Percentiles rank a stretch among this genome's conserved stretches.
Evolutionary conservation across 2,797 vertebrate genomes (phyloP).

Genomic region (Acanthiza pusilla): DNA sequence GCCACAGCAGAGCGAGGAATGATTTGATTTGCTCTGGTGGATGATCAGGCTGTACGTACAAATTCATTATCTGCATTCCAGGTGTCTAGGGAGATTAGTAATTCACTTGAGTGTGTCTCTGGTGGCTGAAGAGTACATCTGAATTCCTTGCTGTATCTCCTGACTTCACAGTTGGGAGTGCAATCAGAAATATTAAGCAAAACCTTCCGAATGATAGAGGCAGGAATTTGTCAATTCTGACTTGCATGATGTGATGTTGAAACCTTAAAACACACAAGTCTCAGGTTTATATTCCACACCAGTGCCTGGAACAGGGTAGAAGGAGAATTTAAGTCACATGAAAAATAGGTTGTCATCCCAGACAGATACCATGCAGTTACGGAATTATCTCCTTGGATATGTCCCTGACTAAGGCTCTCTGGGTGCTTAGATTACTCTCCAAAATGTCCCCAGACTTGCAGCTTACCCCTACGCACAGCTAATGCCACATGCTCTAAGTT

Average conservation of each 20-base stretch:
- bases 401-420: neutral
- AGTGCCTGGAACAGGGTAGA: neutral
- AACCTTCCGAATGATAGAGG: neutral
- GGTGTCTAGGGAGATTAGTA: neutral
- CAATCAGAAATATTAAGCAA: neutral
- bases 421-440: neutral
- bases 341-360: neutral
- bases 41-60: neutral
- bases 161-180: neutral
- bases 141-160: neutral
- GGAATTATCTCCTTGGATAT: neutral
- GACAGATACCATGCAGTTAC: neutral
- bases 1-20: neutral
- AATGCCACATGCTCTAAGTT: fast-evolving
- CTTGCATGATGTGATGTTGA: neutral
- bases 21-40: neutral
- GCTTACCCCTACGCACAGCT: neutral
- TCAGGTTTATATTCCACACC: neutral
- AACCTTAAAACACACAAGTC: neutral
- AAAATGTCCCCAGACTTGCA: neutral
- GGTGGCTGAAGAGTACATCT: neutral
- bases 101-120: neutral
- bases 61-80: neutral
- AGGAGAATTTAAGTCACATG: neutral
- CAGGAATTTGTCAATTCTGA: neutral